These are phyloP conservation scores for Sinonovacula constricta DNA, from an alignment of 1,140 invertebrate species.

Conservation along the genomic window DNA sequence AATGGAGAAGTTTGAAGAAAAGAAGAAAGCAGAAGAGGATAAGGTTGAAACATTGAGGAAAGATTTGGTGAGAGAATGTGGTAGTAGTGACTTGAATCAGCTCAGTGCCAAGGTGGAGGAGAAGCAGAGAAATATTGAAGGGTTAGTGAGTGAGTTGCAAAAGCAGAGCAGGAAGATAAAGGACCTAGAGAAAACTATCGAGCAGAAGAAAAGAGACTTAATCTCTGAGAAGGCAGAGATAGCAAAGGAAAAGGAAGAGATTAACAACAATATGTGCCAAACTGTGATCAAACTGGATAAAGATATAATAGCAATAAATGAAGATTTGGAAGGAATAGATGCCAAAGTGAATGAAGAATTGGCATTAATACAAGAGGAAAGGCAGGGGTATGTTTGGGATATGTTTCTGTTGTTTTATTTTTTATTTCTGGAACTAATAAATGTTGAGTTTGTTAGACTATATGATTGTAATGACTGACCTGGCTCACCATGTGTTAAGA, in stretches of 20 bases:
- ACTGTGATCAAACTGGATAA: constrained; percentile 50
- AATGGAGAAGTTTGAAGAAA: constrained; percentile 65
- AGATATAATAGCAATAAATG: constrained; percentile 51
- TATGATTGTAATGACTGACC: no score
- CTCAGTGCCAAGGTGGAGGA: constrained; percentile 51
- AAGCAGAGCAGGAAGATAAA: constrained; percentile 39
- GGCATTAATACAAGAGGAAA: constrained; percentile 58
- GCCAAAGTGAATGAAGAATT: constrained; percentile 54
- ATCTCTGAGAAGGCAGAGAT: constrained; percentile 47
- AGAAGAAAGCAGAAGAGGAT: constrained; percentile 56
- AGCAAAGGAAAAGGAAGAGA: constrained; percentile 22
- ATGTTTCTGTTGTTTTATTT: no score
- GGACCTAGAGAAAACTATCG: constrained; percentile 41
- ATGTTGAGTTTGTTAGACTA: no score
- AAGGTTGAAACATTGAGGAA: constrained; percentile 49
- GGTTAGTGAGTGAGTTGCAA: constrained; percentile 46
- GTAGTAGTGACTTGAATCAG: constrained; percentile 43
- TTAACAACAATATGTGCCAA: constrained; percentile 24
- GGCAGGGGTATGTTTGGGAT: constrained; percentile 60
- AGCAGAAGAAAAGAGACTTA: constrained; percentile 44
- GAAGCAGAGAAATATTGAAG: constrained; percentile 41
- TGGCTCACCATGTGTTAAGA: no score
- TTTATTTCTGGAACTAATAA: no score
- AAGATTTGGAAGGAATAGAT: constrained; percentile 54
- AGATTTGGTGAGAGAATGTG: constrained; percentile 46